Base-by-base conservation (phyloP, 2,113 vertebrate genomes). In the Lophura nycthemera region DNA sequence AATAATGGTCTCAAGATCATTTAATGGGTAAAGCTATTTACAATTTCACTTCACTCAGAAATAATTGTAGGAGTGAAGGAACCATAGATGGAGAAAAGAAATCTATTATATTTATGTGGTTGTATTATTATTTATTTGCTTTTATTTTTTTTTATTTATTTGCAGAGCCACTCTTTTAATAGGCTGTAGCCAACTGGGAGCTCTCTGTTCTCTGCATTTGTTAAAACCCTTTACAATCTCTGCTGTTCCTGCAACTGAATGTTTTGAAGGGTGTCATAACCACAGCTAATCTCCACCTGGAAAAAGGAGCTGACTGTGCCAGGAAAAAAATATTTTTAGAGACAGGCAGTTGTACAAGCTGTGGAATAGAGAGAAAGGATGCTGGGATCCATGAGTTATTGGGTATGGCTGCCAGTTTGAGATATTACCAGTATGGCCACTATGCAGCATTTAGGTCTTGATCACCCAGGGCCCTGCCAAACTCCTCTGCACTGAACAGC, bases 21-120 rank as follows among this genome's bases (percentile, higher is more conserved):
- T 90, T 83, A 86, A 60, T 96, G 61, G 45, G 86, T 91, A 94
- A 97, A 97, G 78, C 93, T 95, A 95, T 89, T 97, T 96, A 92
- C 70, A 94, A 73, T 96, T 83, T 97, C 43, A 59, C 54, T 96
- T 96, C 73, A 88, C 66, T 95, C 90, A 91, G 93, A 95, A 94
- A 90, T 91, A 95, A 96, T 96, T 91, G 70, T 83, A 92, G 83
- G 79, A 93, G 48, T 32, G 43, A 75, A 94, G 83, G 64, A 72
- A 54, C 8, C 48, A 83, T 86, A 74, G 76, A 69, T 50, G 92
- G 80, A 63, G 67, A 95, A 94, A 82, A 94, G 40, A 93, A 92
- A 96, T 87, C 54, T 42, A 71, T 94, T 88, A 74, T 86, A 61
- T 91, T 89, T 93, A 38, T 89, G 86, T 89, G 78, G 92, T 57